Base-by-base conservation (phyloP, 2,113 vertebrate genomes). In the Myocastor coypus region DNA sequence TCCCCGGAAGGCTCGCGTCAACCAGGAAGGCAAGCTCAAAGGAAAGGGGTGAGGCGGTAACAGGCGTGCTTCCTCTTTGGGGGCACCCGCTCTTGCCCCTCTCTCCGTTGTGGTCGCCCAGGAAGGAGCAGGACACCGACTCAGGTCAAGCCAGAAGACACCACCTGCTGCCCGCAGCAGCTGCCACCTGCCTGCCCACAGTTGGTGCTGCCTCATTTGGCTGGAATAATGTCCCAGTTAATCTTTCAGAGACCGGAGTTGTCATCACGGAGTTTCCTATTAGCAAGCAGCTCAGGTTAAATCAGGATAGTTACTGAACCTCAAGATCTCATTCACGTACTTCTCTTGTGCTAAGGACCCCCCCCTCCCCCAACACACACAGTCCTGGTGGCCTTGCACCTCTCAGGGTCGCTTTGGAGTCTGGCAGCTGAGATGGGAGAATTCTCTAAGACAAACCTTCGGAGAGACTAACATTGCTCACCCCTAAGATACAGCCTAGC, bases 221-320 rank as follows among this genome's bases (percentile, higher is more conserved):
- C 95, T 0, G 10, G 86, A 26, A 28, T 20, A 83, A 91, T 55
- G 0, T 42, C 64, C 34, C 40, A 42, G 83, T 78, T 89, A 26
- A 37, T 97, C 68, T 87, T 92, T 95, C 40, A 61, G 96, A 95
- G 87, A 73, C 59, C 14, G 0, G 5, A 32, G n/a, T 84, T 93
- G 81, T 68, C 46, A 57, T 73, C 75, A 0, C 24, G 7, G 93
- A 95, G 78, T 61, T 96, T 92, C 82, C 85, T 68, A 75, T 88
- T 88, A 83, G 66, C n/a, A 19, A 57, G 69, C 92, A 68, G 82
- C 85, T 95, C 91, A 37, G 92, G 91, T 92, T 96, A 91, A 96
- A 97, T 94, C 96, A 92, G 26, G 40, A 66, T 85, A 64, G 71
- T 92, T 87, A 59, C 63, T 66, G 37, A 28, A 14, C 52, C 52